A percentile compares a stretch with the other conserved stretches of the same genome.
Evolutionary conservation across 2,113 vertebrate species (phyloP).

Genomic region (Solenodon paradoxus): DNA sequence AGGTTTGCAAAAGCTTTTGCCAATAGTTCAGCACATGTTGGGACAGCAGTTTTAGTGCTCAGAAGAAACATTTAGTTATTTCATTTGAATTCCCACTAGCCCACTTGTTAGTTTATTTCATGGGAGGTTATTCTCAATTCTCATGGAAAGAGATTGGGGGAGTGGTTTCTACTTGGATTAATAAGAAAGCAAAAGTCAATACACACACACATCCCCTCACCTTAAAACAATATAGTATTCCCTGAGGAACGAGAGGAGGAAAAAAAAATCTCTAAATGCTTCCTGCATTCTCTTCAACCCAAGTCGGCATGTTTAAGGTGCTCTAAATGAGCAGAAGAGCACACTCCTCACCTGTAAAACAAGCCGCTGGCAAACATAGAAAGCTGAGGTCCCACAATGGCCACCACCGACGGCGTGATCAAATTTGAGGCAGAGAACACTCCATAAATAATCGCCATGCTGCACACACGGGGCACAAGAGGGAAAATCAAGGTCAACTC

Average conservation of each 20-base stretch:
- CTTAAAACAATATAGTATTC: not conserved
- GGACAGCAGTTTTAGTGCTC: not conserved
- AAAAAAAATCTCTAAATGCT: not conserved
- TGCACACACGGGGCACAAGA: slow-evolving; percentile 70
- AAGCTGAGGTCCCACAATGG: slow-evolving; percentile 91
- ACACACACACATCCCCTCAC: not conserved
- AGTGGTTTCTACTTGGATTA: not conserved
- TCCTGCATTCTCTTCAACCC: not conserved
- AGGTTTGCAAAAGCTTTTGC: not conserved
- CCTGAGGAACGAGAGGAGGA: not conserved
- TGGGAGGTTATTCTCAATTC: not conserved
- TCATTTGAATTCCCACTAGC: not conserved
- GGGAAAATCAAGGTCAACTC: not conserved
- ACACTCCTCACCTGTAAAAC: slow-evolving; percentile 92
- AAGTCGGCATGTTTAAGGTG: no score
- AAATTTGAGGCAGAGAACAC: slow-evolving; percentile 97
- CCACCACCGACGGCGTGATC: slow-evolving; percentile 93
- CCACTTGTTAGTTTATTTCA: not conserved
- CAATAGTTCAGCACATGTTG: not conserved
- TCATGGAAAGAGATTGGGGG: not conserved
- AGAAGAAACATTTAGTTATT: not conserved
- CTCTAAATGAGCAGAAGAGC: no score
- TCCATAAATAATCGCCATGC: slow-evolving; percentile 97
- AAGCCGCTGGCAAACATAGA: slow-evolving; percentile 95
- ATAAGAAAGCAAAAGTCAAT: not conserved